phyloP scores from a whole-genome alignment of 2,888 invertebrate species.

The Melangyna quadrimaculata region DNA sequence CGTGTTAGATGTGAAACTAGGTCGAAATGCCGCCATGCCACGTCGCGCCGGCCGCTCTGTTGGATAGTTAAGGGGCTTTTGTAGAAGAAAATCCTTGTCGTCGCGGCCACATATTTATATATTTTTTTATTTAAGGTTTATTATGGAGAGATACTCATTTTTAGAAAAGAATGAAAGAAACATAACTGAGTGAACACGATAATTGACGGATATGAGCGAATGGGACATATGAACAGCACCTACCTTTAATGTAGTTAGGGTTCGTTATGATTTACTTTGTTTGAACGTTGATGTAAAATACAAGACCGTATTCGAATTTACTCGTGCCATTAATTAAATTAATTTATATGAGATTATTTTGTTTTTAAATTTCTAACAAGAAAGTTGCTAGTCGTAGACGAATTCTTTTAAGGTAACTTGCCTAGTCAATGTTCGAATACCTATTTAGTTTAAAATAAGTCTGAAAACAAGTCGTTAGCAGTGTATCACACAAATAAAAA shows the following conservation, averaged over 20 bases:
- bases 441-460: too few relatives aligned
- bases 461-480: too few relatives aligned
- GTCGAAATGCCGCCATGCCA: constrained; percentile 1
- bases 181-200: not conserved
- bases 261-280: not conserved
- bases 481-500: not conserved
- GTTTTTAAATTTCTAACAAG: too few relatives aligned
- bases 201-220: not conserved
- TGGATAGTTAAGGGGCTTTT: not conserved
- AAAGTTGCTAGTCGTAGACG: too few relatives aligned
- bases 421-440: too few relatives aligned
- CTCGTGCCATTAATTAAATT: too few relatives aligned
- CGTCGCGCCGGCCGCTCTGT: not conserved
- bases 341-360: too few relatives aligned
- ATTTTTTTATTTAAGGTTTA: not conserved
- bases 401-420: too few relatives aligned
- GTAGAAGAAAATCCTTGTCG: not conserved
- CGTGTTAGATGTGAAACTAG: constrained; percentile 46
- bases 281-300: not conserved
- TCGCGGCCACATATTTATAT: constrained; percentile 1
- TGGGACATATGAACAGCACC: not conserved
- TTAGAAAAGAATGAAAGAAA: constrained; percentile 17
- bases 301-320: not conserved
- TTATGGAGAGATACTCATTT: not conserved
- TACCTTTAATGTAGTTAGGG: not conserved